Evolutionary conservation across 2,797 vertebrate species (phyloP).

Genomic region (Crenuchus spilurus): DNA sequence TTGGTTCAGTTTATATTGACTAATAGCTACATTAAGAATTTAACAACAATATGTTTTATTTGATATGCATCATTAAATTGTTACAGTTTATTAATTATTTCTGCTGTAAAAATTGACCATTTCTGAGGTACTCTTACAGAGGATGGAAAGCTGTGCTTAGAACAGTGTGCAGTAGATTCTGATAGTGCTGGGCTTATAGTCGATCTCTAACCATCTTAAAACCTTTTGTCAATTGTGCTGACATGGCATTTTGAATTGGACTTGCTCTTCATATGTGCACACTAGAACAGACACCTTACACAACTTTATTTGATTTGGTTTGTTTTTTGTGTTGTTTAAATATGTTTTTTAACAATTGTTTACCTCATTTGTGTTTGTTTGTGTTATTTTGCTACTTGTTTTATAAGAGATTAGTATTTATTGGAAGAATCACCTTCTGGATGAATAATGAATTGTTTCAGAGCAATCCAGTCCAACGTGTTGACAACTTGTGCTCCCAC

Average conservation of each 20-base stretch:
- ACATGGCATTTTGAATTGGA: background rate
- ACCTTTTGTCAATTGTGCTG: background rate
- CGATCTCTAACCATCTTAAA: background rate
- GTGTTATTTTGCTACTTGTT: background rate
- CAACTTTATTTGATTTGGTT: background rate
- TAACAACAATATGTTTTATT: too few species aligned
- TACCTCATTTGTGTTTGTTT: constrained; percentile 5
- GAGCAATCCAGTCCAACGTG: background rate
- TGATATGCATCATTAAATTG: too few species aligned
- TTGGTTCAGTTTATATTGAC: background rate
- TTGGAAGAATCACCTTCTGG: background rate
- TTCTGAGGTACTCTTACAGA: background rate
- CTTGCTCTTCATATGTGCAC: background rate
- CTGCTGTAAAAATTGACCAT: background rate
- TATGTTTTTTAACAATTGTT: background rate
- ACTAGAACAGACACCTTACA: background rate
- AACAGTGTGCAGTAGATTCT: background rate
- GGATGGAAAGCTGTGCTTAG: background rate
- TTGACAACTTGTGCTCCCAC: background rate
- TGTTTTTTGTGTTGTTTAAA: background rate
- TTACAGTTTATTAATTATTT: too few species aligned
- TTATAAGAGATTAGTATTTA: constrained; percentile 4
- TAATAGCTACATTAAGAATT: background rate
- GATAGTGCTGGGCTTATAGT: background rate
- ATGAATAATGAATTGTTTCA: background rate